Evolutionary conservation across 2,113 vertebrate species (phyloP), one percentile per base, ranked within the genome.

Genomic region (Callocephalon fimbriatum): DNA sequence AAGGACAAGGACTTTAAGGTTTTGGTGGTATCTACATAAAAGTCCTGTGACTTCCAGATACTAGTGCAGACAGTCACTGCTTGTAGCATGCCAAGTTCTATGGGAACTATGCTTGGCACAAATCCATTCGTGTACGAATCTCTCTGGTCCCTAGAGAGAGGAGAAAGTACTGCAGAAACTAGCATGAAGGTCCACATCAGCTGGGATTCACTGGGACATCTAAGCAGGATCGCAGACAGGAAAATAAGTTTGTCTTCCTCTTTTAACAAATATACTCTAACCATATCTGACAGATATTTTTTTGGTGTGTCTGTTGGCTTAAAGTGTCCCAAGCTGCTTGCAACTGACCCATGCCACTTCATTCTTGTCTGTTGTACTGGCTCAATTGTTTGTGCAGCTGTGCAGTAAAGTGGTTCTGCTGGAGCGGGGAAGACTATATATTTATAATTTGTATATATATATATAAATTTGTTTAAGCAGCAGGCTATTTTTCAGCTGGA

Each of bases 371-470:
- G 37, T 44, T 76, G 21, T 35, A 40, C 42, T 37, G 78, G 20
- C 88, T 93, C 51, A 40, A 25, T 65, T 93, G 78, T 88, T 90
- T 68, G 62, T 93, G 85, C 83, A 96, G 83, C 89, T 95, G 86
- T 88, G 54, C 66, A 72, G 44, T 68, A 54, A 92, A 88, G 75
- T 35, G 5, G 18, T 88, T 68, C 58, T 68, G 48, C 67, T 68
- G 58, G 70, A 93, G 61, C 22, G 38, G 38, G 37, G 40, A 70
- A 61, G 65, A 25, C 47, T 54, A 25, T 83, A 8, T 77, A 54
- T 80, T 73, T 94, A 27, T 83, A 53, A 74, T 88, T 65, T 88
- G 42, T 47, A 22, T 54, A 5, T 82, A 21, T 56, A 51, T 53
- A 73, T 89, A 63, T 51, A 38, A 26, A 42, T 62, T 40, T 65